Percentiles rank a stretch among this genome's conserved stretches.
Conservation (phyloP, 2,888 invertebrate genomes). For the Sarcophaga carnaria region DNA sequence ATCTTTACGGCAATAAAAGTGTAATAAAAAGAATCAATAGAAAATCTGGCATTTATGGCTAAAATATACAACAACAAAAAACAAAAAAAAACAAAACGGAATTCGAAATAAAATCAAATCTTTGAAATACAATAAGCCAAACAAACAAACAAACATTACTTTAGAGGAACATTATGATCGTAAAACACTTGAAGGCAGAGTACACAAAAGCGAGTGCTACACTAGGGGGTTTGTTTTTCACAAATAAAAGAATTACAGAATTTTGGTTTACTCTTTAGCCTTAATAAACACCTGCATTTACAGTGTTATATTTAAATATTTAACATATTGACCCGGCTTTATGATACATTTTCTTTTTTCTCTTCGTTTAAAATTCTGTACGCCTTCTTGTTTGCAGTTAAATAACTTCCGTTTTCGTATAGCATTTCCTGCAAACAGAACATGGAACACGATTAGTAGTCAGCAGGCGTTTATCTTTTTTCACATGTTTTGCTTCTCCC, state of each 20-base stretch:
- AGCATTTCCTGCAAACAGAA: constrained; percentile 13
- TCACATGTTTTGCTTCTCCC: constrained; percentile 11
- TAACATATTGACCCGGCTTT: constrained; percentile 28
- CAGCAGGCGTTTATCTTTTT: constrained; percentile 48
- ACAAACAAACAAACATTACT: neutral
- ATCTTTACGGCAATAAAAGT: constrained; percentile 10
- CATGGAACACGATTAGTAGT: constrained; percentile 49
- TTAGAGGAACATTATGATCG: constrained; percentile 14
- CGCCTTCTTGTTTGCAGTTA: constrained; percentile 10
- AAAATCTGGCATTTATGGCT: constrained; percentile 36
- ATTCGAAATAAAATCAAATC: neutral
- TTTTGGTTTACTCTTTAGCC: neutral
- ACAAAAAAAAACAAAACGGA: neutral
- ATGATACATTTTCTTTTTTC: neutral
- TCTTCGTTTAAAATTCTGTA: constrained; percentile 3
- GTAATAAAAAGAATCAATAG: constrained; percentile 20
- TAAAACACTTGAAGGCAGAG: neutral
- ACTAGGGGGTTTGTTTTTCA: neutral
- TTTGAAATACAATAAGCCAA: neutral
- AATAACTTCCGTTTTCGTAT: constrained; percentile 42
- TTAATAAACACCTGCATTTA: constrained; percentile 39
- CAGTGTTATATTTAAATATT: constrained; percentile 8
- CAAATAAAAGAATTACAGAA: neutral
- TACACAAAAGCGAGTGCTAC: neutral
- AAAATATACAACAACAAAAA: constrained; percentile 17